Base-by-base conservation (phyloP, 1,140 invertebrate species). In the Geopemphigus sp. region DNA sequence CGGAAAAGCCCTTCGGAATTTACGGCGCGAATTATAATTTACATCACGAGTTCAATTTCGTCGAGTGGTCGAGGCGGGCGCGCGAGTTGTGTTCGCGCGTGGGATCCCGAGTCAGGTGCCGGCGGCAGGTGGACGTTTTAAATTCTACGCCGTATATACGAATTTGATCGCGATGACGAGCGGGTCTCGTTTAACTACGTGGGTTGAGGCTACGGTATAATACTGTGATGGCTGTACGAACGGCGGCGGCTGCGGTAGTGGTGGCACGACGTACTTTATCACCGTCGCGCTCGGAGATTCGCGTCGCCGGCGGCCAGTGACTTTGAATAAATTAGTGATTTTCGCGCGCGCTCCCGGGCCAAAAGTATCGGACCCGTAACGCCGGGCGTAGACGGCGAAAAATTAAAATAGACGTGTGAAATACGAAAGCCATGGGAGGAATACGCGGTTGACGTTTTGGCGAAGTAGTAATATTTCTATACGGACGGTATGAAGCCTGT, bases 271-370 rank as follows among this genome's bases (percentile, higher is more conserved):
- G 32, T 39, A 39, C 8, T 39, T 39, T 8, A 39, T 14, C 63
- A 11, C 63, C 32, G 4, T 12, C 63, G 4, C 8, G 12, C 4
- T 6, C 32, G 11, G 63, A 66, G 63, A 66, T 66, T 32, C 63
- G 29, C 19, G 24, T 39, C 29, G 63, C 19, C 17, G n/a, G n/a
- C n/a, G n/a, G 45, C 26, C 50, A 10, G 70, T 56, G 50, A 53
- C 26, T 73, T 73, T 73, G 70, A 57, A 73, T 73, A 73, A 73
- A 73, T 73, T 73, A 73, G 70, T 39, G 50, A 73, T 73, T 73
- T 73, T 57, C 22, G 1, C 50, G 26, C 47, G 53, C 32, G 32
- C n/a, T n/a, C n/a, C n/a, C 59, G 19, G 26, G 29, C 32, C 26
- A 15, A 10, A 19, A 22, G 11, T 70, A 17, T 17, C 17, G 47